Evolutionary conservation across 2,113 vertebrate species (phyloP), one percentile per base, ranked within the genome.

Genomic region (Tachycineta bicolor): DNA sequence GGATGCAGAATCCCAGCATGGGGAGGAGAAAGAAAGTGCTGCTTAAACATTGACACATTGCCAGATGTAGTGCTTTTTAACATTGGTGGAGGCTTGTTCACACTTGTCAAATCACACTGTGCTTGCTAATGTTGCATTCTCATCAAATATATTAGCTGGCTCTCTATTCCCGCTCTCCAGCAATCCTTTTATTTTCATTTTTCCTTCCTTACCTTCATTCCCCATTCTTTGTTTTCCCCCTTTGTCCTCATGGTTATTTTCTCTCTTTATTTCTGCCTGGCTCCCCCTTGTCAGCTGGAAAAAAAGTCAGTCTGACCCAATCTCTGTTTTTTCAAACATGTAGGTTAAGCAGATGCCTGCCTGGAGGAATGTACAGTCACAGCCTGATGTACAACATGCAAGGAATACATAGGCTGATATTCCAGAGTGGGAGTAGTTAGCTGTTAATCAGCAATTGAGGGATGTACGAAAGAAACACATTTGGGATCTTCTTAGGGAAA

Each of bases 1-100:
- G 70, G 77, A 84, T 81, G 91, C 91, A 93, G 94, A 87, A 96
- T 94, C 97, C 86, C 92, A 92, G 95, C 82, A 46, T 89, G 97
- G 73, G 87, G 64, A 93, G 73, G 70, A 93, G 89, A 92, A 62
- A 76, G 86, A 68, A 96, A 97, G 94, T 87, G 92, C 95, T 96
- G 93, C 92, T 97, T 93, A 65, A 93, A 91, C 80, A 83, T 37
- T 65, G 95, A 96, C 97, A 86, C 83, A 71, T 92, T 93, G 97
- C 96, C 97, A 97, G 96, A 92, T 95, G 97, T 64, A 96, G 96
- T 87, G 71, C 97, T 95, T 97, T 96, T 93, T 89, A 96, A 92
- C 96, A 92, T 94, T 53, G 94, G 83, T 37, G 69, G 47, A 80
- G 96, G 94, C 97, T 95, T 98, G 98, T 96, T 96, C 96, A 88